Evolutionary conservation across 2,797 vertebrate species (phyloP), one percentile per base, ranked within the genome.

Genomic region (Xenentodon cancila): DNA sequence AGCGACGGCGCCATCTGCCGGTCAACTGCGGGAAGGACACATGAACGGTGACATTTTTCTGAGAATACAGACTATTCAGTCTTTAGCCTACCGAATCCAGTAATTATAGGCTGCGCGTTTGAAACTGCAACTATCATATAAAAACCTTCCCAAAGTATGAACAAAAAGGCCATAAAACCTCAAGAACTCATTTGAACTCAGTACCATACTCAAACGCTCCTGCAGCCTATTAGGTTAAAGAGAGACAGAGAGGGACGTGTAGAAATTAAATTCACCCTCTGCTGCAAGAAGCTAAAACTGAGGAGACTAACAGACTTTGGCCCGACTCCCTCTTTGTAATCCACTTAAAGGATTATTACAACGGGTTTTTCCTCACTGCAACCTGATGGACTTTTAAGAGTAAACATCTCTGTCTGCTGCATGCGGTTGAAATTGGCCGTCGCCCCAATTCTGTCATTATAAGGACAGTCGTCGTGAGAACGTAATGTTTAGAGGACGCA

Each of bases 311-410:
- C 27, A 32, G 58, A 22, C 3, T 44, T 32, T 9, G 30, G 5
- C 44, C 16, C 58, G 25, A 55, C 32, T 44, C 47, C 21, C 1
- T 16, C 7, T 32, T 18, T 50, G 6, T 27, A 77, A 85, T 85
- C 80, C 76, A 70, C 77, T 89, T 87, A 87, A 82, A 76, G 68
- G 78, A 84, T 84, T 81, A 79, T 74, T 68, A 53, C 64, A 75
- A 30, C 56, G 4, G 34, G 53, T 59, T 77, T 60, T 66, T 46
- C 22, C 27, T 50, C 16, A 42, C 22, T 59, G 49, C 16, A 65
- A 7, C 52, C 53, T 47, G 64, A 72, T 19, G 65, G 50, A 53
- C 44, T 60, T 55, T 2, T 58, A 50, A 22, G 34, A 42, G 57
- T 37, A 34, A 63, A 79, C 46, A 21, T 42, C 19, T 61, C 68